These are phyloP conservation scores for Vandiemenella viatica DNA, from an alignment of 2,888 invertebrate genomes.

Conservation along the genomic window DNA sequence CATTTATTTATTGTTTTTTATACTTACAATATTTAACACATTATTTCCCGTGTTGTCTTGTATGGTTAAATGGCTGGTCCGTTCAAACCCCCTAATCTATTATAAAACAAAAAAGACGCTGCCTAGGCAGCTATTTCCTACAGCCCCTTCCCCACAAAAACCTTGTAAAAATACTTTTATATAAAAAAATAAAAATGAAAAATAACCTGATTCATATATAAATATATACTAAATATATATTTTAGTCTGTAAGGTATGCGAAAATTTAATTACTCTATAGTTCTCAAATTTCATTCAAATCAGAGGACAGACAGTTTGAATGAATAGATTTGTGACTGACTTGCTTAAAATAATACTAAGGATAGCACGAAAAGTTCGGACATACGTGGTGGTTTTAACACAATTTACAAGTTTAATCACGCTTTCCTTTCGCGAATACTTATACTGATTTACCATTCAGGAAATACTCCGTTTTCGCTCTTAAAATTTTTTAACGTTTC, in stretches of 20 bases:
- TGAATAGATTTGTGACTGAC: slow-evolving; percentile 1
- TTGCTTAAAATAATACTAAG: neutral
- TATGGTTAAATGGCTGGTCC: too few species aligned
- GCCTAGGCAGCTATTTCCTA: too few species aligned
- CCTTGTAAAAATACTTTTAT: slow-evolving; percentile 3
- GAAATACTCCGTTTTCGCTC: too few species aligned
- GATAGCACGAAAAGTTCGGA: slow-evolving; percentile 8
- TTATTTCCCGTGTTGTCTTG: too few species aligned
- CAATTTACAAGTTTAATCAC: neutral
- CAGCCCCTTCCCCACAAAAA: neutral
- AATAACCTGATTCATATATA: slow-evolving; percentile 4
- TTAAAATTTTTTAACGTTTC: too few species aligned
- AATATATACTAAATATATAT: slow-evolving; percentile 6
- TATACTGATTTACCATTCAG: too few species aligned
- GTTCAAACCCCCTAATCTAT: too few species aligned
- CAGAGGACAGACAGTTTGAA: neutral
- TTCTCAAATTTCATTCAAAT: slow-evolving; percentile 3
- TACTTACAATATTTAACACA: too few species aligned
- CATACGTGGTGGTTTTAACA: slow-evolving; percentile 11
- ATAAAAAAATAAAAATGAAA: slow-evolving; percentile 7
- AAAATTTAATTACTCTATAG: slow-evolving; percentile 3
- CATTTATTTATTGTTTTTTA: too few species aligned
- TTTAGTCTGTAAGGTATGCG: slow-evolving; percentile 5
- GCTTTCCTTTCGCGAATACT: too few species aligned
- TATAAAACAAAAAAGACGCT: too few species aligned